A percentile compares a stretch with the other conserved stretches of the same genome.
Conservation (phyloP, 2,797 vertebrate species). For the Kryptolebias ocellatus region DNA sequence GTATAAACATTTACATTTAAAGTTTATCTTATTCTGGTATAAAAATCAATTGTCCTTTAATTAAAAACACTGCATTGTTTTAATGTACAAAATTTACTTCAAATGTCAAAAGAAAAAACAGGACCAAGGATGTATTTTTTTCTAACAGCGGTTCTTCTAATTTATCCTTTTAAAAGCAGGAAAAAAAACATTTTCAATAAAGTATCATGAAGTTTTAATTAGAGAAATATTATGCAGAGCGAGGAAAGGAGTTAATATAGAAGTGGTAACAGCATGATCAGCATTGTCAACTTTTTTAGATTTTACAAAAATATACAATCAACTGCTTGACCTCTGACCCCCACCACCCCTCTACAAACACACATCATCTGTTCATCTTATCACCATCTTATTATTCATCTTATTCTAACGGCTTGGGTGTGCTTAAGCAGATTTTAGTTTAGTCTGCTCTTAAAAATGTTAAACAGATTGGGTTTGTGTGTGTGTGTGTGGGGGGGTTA, state of each 20-base stretch:
- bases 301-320: background rate
- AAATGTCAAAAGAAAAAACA: too few species aligned
- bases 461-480: slow-evolving; percentile 73
- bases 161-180: too few species aligned
- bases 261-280: background rate
- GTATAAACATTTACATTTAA: too few species aligned
- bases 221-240: background rate
- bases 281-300: background rate
- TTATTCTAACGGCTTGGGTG: slow-evolving; percentile 54
- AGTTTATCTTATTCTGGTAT: too few species aligned
- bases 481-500: slow-evolving; percentile 35
- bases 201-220: too few species aligned
- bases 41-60: too few species aligned
- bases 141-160: too few species aligned
- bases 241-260: background rate
- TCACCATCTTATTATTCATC: slow-evolving; percentile 58
- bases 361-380: slow-evolving; percentile 59
- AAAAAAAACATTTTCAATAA: background rate
- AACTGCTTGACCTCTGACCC: background rate
- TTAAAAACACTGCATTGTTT: too few species aligned
- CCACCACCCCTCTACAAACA: slow-evolving; percentile 34
- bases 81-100: too few species aligned
- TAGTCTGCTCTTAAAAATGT: slow-evolving; percentile 77
- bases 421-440: slow-evolving; percentile 79
- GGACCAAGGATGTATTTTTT: too few species aligned